A percentile compares a stretch with the other conserved stretches of the same genome.
Conservation (phyloP, 1,140 invertebrate species). For the Procambarus virginalis region DNA sequence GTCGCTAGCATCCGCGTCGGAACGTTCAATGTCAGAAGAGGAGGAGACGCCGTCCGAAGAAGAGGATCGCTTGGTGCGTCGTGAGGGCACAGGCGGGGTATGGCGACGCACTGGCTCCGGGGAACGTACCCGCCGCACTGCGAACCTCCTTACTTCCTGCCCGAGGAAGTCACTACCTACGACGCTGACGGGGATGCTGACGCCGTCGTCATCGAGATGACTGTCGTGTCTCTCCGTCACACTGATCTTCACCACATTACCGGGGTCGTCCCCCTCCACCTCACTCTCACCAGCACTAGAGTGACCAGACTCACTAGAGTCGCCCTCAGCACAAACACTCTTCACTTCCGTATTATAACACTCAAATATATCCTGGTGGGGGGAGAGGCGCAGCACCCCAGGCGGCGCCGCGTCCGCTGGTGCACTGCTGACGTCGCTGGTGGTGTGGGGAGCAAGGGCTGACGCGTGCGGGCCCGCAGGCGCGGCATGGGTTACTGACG, state of each 20-base stretch:
- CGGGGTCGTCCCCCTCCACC: constrained; percentile 50
- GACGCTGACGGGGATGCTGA: constrained; percentile 80
- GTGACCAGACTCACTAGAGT: constrained; percentile 64
- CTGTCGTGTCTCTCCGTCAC: constrained; percentile 42
- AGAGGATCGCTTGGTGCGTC: constrained; percentile 68
- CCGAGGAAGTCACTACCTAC: constrained; percentile 74
- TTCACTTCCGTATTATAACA: constrained; percentile 34
- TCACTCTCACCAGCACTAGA: constrained; percentile 67
- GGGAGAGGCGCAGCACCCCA: constrained; percentile 1
- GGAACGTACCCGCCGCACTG: constrained; percentile 49
- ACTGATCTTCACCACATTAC: constrained; percentile 64
- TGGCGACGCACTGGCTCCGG: constrained; percentile 54
- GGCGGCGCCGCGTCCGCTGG: constrained; percentile 6
- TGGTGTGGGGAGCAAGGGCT: constrained; percentile 16
- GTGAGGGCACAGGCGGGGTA: constrained; percentile 63
- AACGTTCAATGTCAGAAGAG: constrained; percentile 69
- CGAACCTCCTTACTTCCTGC: constrained; percentile 54
- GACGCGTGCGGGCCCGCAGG: constrained; percentile 55
- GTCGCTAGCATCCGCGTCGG: constrained; percentile 69
- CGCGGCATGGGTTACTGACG: constrained; percentile 54
- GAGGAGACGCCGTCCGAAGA: constrained; percentile 70
- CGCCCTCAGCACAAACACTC: constrained; percentile 19
- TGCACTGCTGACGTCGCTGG: constrained; percentile 25
- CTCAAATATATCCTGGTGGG: background rate
- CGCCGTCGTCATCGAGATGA: constrained; percentile 72